Evolutionary conservation across 1,140 invertebrate genomes (phyloP).

Genomic region (Trichogramma pretiosum): DNA sequence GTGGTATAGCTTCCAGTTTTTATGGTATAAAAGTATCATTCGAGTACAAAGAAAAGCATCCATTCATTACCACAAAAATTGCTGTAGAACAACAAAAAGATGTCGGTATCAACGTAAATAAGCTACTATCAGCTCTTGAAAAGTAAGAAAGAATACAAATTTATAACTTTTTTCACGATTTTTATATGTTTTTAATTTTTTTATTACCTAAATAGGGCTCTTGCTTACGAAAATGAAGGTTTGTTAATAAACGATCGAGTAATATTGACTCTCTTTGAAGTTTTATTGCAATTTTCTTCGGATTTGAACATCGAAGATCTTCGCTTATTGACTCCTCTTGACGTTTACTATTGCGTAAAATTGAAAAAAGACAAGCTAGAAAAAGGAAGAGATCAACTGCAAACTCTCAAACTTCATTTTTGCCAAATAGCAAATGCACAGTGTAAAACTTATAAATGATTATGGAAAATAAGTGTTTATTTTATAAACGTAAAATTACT

Average conservation of each 20-base stretch:
- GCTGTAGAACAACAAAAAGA: slow-evolving; percentile 24
- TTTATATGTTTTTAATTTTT: neutral
- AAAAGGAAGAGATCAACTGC: slow-evolving; percentile 31
- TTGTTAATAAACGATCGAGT: slow-evolving; percentile 19
- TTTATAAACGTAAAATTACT: too few species aligned
- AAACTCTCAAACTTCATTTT: slow-evolving; percentile 33
- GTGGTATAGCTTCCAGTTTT: slow-evolving; percentile 25
- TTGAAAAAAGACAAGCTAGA: slow-evolving; percentile 24
- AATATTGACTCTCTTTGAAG: slow-evolving; percentile 24
- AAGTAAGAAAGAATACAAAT: too few species aligned
- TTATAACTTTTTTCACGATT: slow-evolving; percentile 10
- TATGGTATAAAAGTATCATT: slow-evolving; percentile 26
- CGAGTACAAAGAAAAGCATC: slow-evolving; percentile 18
- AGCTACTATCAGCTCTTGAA: slow-evolving; percentile 27
- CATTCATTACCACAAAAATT: slow-evolving; percentile 9
- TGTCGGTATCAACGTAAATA: slow-evolving; percentile 26
- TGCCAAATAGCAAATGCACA: slow-evolving; percentile 25
- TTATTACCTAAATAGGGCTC: too few species aligned
- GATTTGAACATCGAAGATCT: slow-evolving; percentile 11
- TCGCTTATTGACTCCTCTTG: slow-evolving; percentile 22
- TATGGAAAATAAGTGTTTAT: too few species aligned
- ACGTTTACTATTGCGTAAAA: slow-evolving; percentile 35
- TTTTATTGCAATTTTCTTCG: slow-evolving; percentile 26
- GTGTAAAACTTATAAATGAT: too few species aligned
- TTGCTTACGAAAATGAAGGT: slow-evolving; percentile 22